Evolutionary conservation across 30 jellyfish, hydroid and myxozoan species (phyloP).

Genomic region (Haliclystus octoradiatus): DNA sequence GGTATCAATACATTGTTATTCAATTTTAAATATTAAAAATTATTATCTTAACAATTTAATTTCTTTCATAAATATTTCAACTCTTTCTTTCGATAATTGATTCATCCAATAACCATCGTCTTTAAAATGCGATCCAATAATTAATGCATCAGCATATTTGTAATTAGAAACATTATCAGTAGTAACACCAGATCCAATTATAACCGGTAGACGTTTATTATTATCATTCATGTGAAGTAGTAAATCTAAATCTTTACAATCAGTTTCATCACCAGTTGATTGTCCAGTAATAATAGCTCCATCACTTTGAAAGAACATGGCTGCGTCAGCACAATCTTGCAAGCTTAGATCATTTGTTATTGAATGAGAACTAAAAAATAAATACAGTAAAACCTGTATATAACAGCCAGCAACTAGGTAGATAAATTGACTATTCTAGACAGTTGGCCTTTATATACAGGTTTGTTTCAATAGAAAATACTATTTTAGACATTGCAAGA

Average conservation of each 20-base stretch:
- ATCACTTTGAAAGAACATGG: slow-evolving; percentile 67
- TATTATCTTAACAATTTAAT: neutral
- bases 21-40: no score
- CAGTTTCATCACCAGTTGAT: slow-evolving; percentile 61
- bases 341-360: slow-evolving; percentile 43
- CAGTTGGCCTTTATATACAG: no score
- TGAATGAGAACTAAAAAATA: slow-evolving; percentile 50
- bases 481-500: no score
- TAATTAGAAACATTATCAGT: slow-evolving; percentile 14
- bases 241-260: slow-evolving; percentile 6
- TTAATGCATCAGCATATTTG: slow-evolving; percentile 42
- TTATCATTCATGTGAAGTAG: slow-evolving; percentile 5
- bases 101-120: slow-evolving; percentile 56
- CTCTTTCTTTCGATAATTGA: slow-evolving; percentile 5
- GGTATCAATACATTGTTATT: no score
- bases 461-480: no score
- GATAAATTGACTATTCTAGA: no score
- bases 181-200: slow-evolving; percentile 63
- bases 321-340: slow-evolving; percentile 46
- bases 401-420: no score
- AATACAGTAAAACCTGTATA: no score
- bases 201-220: slow-evolving; percentile 23
- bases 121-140: slow-evolving; percentile 69
- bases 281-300: slow-evolving; percentile 66
- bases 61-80: neutral